These are phyloP conservation scores for Lacerta agilis DNA, from an alignment of 2,797 vertebrate species.

Conservation along the genomic window DNA sequence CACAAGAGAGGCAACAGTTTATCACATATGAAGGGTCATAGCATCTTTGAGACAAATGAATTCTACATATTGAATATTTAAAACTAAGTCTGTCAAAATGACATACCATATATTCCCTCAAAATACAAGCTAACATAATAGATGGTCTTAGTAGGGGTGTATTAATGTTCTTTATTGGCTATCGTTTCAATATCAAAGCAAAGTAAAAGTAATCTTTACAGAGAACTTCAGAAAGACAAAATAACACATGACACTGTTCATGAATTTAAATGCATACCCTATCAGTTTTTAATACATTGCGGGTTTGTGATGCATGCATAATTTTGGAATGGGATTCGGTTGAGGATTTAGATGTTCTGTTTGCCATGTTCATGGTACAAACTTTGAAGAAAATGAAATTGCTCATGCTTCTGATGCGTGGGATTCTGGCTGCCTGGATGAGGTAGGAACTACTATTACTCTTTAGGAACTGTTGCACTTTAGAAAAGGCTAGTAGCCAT, in stretches of 20 bases:
- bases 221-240: not conserved
- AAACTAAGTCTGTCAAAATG: constrained; percentile 53
- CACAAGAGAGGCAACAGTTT: constrained; percentile 43
- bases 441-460: not conserved
- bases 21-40: constrained; percentile 56
- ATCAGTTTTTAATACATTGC: not conserved
- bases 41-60: constrained; percentile 65
- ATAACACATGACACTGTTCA: not conserved
- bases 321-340: not conserved
- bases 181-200: not conserved
- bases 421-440: not conserved
- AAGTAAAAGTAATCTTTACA: not conserved
- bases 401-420: too few relatives aligned
- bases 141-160: constrained; percentile 10
- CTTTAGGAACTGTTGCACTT: not conserved
- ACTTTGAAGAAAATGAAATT: not conserved
- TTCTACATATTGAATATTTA: constrained; percentile 63
- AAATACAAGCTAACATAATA: constrained; percentile 63
- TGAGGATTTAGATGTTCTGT: not conserved
- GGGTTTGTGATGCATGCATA: not conserved
- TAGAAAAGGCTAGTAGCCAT: not conserved
- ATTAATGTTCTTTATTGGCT: constrained; percentile 42
- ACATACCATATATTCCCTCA: constrained; percentile 60
- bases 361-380: not conserved
- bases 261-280: not conserved